Conservation (phyloP, 2,113 vertebrate genomes). For the Prunella fulvescens region DNA sequence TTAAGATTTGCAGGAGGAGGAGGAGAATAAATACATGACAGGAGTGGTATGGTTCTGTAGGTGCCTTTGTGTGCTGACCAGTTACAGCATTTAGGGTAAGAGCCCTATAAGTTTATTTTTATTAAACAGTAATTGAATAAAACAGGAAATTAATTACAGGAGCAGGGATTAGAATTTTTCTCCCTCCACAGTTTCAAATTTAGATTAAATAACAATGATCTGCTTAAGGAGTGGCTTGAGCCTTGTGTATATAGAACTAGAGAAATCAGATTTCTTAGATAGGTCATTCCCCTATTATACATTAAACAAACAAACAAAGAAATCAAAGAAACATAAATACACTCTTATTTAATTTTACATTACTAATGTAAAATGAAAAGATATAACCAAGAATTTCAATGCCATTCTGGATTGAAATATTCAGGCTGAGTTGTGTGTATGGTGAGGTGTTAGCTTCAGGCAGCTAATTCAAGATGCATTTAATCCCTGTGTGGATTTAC, state of each 20-base stretch:
- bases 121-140: background rate
- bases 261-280: background rate
- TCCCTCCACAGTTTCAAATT: background rate
- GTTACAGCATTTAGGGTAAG: background rate
- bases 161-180: background rate
- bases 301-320: background rate
- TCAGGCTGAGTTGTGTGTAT: background rate
- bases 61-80: background rate
- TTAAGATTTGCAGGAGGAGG: background rate
- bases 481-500: background rate
- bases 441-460: background rate
- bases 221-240: background rate
- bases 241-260: background rate
- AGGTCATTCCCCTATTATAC: background rate
- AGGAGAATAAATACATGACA: background rate
- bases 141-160: background rate
- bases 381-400: background rate
- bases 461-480: background rate
- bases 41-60: background rate
- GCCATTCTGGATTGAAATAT: background rate
- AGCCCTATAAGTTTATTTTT: background rate
- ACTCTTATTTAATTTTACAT: background rate
- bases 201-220: background rate
- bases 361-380: background rate
- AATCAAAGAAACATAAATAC: background rate